Evolutionary conservation across 2,113 vertebrate genomes (phyloP).

Genomic region (Coptodon rendalli): DNA sequence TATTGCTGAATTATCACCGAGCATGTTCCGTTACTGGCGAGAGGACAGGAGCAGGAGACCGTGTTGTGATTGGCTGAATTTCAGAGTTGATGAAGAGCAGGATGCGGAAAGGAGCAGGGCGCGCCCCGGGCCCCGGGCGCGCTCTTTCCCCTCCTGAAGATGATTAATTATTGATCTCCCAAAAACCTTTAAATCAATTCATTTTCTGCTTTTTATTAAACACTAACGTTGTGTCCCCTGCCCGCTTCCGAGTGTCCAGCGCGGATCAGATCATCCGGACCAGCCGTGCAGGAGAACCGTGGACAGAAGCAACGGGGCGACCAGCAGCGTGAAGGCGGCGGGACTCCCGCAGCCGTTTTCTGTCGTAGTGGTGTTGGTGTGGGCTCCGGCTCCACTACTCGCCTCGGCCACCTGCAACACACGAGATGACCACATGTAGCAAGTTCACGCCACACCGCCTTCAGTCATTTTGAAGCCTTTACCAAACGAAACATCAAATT

Average conservation of each 20-base stretch:
- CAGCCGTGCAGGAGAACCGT: not conserved
- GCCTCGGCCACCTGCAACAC: not conserved
- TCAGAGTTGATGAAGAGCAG: not conserved
- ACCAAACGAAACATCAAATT: no score
- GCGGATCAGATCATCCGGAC: not conserved
- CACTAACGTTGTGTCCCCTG: not conserved
- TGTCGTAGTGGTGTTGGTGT: fast-evolving
- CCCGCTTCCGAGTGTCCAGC: not conserved
- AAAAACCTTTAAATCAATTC: not conserved
- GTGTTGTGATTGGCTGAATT: not conserved
- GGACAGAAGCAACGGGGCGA: not conserved
- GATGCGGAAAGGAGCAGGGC: not conserved
- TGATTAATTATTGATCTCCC: not conserved
- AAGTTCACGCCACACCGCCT: not conserved
- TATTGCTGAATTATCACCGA: not conserved
- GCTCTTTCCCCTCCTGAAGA: not conserved
- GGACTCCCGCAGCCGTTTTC: not conserved
- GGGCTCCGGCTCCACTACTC: fast-evolving
- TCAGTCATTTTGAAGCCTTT: no score
- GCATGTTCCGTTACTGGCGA: fast-evolving
- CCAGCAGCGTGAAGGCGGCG: not conserved
- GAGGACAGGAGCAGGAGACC: not conserved
- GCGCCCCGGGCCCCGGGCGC: not conserved
- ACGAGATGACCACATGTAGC: not conserved
- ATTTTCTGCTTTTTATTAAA: not conserved